Conservation (phyloP, 2,113 vertebrate genomes). For the Hypocryptadius cinnamomeus region DNA sequence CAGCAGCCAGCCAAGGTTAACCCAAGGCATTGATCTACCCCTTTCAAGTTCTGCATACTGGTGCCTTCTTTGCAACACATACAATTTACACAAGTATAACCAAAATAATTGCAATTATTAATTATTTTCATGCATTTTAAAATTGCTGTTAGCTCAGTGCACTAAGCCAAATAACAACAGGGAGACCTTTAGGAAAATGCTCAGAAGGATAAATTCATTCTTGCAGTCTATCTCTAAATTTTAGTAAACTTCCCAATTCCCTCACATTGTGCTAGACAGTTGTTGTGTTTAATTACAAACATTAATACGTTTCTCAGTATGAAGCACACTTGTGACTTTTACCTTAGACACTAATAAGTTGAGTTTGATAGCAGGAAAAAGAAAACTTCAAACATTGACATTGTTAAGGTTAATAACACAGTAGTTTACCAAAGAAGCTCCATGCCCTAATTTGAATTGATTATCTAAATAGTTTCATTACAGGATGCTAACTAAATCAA, state of each 20-base stretch:
- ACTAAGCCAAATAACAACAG: neutral
- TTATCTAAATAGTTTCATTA: neutral
- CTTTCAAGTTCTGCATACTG: neutral
- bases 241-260: neutral
- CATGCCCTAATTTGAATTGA: conserved; percentile 1
- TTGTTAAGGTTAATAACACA: neutral
- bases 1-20: neutral
- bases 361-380: neutral
- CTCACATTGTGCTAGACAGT: neutral
- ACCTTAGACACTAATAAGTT: neutral
- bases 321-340: neutral
- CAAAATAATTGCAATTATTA: neutral
- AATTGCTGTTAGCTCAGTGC: neutral
- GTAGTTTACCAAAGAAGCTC: neutral
- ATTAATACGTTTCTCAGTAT: conserved; percentile 9
- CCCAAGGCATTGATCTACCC: too few species aligned
- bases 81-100: neutral
- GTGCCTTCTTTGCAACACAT: neutral
- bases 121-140: neutral
- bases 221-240: neutral
- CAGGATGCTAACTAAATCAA: neutral
- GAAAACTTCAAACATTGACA: neutral
- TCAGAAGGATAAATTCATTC: neutral
- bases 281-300: neutral
- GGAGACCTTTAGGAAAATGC: neutral